Conservation (phyloP, 2,113 vertebrate genomes). For the Tychaedon coryphoeus region DNA sequence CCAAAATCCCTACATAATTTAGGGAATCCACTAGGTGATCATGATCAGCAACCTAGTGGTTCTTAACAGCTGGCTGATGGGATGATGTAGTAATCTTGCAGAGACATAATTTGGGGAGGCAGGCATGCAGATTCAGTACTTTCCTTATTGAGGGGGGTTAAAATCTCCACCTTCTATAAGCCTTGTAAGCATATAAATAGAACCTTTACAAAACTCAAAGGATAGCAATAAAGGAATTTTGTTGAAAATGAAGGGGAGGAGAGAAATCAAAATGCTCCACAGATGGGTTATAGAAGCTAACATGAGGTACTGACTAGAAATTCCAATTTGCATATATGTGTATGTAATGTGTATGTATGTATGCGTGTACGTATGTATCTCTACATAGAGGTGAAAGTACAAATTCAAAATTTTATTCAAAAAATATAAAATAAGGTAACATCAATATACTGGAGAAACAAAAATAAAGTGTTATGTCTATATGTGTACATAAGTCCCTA, state of each 20-base stretch:
- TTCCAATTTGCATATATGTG: accelerated
- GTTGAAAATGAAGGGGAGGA: background rate
- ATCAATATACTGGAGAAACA: background rate
- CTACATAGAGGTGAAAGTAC: background rate
- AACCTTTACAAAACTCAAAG: background rate
- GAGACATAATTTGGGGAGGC: background rate
- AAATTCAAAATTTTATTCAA: background rate
- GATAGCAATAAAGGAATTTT: background rate
- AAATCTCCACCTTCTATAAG: background rate
- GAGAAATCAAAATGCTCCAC: background rate
- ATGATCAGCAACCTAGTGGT: background rate
- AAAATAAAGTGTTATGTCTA: background rate
- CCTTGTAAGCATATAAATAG: background rate
- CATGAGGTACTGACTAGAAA: background rate
- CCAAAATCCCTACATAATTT: background rate
- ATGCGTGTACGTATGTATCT: background rate
- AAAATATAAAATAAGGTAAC: background rate
- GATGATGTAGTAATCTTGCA: background rate
- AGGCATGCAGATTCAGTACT: background rate
- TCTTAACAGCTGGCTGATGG: background rate
- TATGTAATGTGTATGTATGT: background rate
- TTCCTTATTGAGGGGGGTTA: background rate
- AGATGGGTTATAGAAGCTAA: background rate
- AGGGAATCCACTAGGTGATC: background rate
- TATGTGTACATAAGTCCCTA: background rate